Base-by-base conservation (phyloP, 2,888 invertebrate genomes). In the Brenthis hecate region DNA sequence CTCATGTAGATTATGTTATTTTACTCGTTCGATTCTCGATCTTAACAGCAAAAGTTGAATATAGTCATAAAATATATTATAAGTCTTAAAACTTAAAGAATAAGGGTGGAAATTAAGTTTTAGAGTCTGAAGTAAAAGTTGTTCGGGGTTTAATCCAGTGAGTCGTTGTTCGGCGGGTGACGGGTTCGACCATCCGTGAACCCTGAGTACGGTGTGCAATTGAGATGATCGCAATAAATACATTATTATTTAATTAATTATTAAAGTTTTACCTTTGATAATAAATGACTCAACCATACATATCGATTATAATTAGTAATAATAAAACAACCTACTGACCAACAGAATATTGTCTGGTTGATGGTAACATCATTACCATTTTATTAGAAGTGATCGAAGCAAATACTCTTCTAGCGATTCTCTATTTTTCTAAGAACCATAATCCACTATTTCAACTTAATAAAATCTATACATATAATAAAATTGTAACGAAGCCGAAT, bases 141-240 rank as follows among this genome's bases (percentile, higher is more conserved):
- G 75, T 82, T 78, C 69, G 72, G 70, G 76, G 75, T 78, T 81
- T 85, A 84, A 87, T 85, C 84, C 82, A 78, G 79, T 80, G 81
- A 79, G 82, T 76, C 78, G 72, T 73, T 80, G 81, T 79, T 81
- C 82, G 79, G 60, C 75, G 78, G 83, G 81, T 87, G 88, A 87
- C 85, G 86, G 82, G 79, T 84, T 77, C 84, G 85, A 81, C 85
- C 87, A 86, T 86, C 85, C 87, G 84, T 86, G 84, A 85, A 85
- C 79, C 28, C 76, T 74, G 62, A 67, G 86, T 87, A 88, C 83
- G 72, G 86, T 85, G 78, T 76, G 83, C 86, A 85, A 51, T 13
- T 64, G 13, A 36, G 53, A 63, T 48, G 16, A 13, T 28, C n/a
- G 5, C 19, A 16, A n/a, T 16, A 50, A 3, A 55, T 36, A 43